Evolutionary conservation across 35 echinoderm and acorn worm species (phyloP).

Genomic region (Nesometra sesokonis): DNA sequence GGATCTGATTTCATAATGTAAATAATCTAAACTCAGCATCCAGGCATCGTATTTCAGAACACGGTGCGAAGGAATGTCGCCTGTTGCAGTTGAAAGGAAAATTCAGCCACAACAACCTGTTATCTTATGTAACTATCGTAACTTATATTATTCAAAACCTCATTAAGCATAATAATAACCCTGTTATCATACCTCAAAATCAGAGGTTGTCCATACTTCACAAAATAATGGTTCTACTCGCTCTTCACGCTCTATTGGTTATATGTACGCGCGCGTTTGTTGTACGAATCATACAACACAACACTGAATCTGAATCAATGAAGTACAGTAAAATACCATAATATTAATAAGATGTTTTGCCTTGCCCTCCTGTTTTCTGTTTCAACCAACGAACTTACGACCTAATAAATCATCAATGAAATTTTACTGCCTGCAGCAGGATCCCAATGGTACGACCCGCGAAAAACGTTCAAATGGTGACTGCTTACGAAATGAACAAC

Average conservation of each 20-base stretch:
- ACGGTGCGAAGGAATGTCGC: not conserved
- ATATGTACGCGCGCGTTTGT: no score
- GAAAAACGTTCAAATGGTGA: not conserved
- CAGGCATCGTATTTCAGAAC: not conserved
- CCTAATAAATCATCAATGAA: not conserved
- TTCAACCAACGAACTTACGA: not conserved
- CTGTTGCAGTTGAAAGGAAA: not conserved
- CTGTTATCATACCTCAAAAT: not conserved
- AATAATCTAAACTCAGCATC: not conserved
- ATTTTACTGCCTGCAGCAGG: not conserved
- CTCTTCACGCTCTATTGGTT: no score
- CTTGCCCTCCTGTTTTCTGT: not conserved
- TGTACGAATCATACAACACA: no score
- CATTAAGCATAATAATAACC: no score
- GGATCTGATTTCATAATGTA: not conserved
- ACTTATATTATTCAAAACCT: no score
- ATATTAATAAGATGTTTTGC: no score
- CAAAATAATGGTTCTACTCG: no score
- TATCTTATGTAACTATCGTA: not conserved
- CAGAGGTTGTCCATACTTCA: no score
- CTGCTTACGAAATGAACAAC: no score
- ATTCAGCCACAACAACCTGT: not conserved
- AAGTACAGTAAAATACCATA: no score
- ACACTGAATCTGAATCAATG: no score
- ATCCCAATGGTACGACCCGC: not conserved